These are phyloP conservation scores for Heliconius aoede DNA, from an alignment of 2,888 invertebrate genomes.

Conservation along the genomic window DNA sequence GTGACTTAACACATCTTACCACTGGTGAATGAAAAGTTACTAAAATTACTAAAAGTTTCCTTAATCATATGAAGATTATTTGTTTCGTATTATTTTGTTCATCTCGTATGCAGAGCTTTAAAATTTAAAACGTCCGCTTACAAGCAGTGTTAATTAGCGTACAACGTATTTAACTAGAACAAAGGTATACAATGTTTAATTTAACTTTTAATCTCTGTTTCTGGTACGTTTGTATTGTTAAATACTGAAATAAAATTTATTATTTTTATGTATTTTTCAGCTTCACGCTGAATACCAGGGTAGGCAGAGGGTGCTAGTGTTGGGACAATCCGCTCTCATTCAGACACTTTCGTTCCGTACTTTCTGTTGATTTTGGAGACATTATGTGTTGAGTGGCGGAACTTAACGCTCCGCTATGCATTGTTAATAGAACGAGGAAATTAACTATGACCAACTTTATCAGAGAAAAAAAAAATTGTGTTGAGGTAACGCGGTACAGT, in stretches of 20 bases:
- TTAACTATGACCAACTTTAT: no score
- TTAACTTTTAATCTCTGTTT: conserved; percentile 29
- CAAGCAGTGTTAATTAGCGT: conserved; percentile 26
- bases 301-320: no score
- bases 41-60: neutral
- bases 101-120: conserved; percentile 9
- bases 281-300: no score
- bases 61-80: conserved; percentile 3
- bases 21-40: neutral
- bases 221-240: conserved; percentile 12
- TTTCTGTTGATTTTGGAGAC: no score
- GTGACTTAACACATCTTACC: neutral
- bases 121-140: conserved; percentile 14
- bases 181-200: conserved; percentile 25
- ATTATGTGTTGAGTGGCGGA: no score
- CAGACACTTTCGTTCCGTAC: no score
- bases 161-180: conserved; percentile 28
- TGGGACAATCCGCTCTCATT: no score
- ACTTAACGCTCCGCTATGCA: no score
- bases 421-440: no score
- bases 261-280: neutral
- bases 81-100: conserved; percentile 15
- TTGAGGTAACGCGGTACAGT: no score
- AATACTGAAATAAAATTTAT: neutral
- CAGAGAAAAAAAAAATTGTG: no score